These are phyloP conservation scores for Xerus inauris DNA, from an alignment of 2,113 vertebrate genomes.

Conservation along the genomic window DNA sequence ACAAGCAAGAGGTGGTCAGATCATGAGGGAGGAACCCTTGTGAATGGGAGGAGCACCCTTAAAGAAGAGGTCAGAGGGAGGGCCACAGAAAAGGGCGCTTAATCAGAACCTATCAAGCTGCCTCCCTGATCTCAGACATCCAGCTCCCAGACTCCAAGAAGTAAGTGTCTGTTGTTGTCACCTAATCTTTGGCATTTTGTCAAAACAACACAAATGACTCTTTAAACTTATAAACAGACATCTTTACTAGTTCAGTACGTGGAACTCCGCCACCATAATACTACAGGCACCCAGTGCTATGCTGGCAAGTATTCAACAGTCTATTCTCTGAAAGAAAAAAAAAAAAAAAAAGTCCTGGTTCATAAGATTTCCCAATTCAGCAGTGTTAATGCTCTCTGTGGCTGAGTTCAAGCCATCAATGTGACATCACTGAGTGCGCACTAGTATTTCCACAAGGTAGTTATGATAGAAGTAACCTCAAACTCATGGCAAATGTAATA, in stretches of 20 bases:
- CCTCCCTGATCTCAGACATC: neutral
- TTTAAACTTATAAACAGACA: neutral
- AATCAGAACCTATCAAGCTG: neutral
- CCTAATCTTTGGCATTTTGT: neutral
- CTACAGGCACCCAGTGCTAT: neutral
- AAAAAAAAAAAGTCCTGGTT: neutral
- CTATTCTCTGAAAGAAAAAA: neutral
- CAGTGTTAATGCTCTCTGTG: too few relatives aligned
- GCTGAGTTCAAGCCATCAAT: neutral
- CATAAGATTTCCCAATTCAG: neutral
- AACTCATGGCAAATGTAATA: neutral
- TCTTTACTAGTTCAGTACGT: neutral
- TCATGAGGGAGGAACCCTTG: neutral
- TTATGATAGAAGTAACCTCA: neutral
- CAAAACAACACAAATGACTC: neutral
- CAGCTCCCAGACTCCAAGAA: neutral
- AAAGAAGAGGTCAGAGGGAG: neutral
- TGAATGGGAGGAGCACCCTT: neutral
- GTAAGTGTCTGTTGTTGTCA: neutral
- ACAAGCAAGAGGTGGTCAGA: neutral
- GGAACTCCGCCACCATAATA: too few relatives aligned
- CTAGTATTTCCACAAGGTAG: neutral
- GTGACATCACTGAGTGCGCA: rapidly evolving
- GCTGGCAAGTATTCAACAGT: neutral
- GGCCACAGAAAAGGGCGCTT: neutral